Evolutionary conservation across 1,140 invertebrate species (phyloP), one percentile per base, ranked within the genome.

Genomic region (Lutraria rhynchaena): DNA sequence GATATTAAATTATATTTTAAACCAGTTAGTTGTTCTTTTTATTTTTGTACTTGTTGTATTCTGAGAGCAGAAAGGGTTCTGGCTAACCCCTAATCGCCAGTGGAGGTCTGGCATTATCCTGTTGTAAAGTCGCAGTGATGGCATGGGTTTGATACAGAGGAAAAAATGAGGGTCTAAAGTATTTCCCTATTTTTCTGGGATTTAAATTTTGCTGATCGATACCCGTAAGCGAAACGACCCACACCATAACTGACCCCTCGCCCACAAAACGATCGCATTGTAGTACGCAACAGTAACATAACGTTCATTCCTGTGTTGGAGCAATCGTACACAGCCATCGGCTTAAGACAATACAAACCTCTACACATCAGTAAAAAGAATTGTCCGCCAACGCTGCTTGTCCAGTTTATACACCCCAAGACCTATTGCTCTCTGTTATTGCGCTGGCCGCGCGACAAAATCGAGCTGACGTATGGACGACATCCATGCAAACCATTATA

Each of bases 341-440:
- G 53, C 53, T 55, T n/a, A 19, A 55, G 53, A 55, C 53, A 55
- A 55, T 55, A 27, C 53, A n/a, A 55, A 55, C 53, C 53, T 55
- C n/a, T 5, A 55, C 53, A 7, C 53, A 55, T 55, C 53, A 55
- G 53, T 55, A 55, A 55, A 55, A 55, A 55, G 53, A 55, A 55
- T 55, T 55, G 53, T 55, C 53, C 53, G 53, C 53, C 53, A 55
- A 55, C 53, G 27, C 53, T 55, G 4, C 53, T 55, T 55, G 53
- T 55, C 53, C 53, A 55, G 53, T 55, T 55, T 55, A 22, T 55
- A n/a, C n/a, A n/a, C 27, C 53, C 19, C 4, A 55, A n/a, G 53
- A n/a, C 53, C 53, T n/a, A 55, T 55, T 55, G 19, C 53, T 55
- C 19, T 55, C 53, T 55, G 4, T 55, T 55, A 55, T 55, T 55